Conservation (phyloP, 2,888 invertebrate species). For the Dolichomitus sp. region DNA sequence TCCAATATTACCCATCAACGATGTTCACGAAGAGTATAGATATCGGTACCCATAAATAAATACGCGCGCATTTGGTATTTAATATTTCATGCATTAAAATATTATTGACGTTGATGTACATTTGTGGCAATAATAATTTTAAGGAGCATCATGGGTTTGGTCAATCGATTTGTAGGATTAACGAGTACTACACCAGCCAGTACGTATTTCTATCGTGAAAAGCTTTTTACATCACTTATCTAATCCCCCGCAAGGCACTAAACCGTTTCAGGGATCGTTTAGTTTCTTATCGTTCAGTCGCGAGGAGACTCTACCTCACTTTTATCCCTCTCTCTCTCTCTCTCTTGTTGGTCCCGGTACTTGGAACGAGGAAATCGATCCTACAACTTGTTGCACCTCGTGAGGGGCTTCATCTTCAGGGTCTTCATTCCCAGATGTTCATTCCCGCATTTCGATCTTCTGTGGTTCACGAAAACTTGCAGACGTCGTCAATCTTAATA, state of each 20-base stretch:
- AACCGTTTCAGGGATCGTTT: slow-evolving; percentile 63
- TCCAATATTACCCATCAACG: not conserved
- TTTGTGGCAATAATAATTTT: not conserved
- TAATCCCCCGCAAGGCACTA: slow-evolving; percentile 66
- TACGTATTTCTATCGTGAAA: slow-evolving; percentile 17
- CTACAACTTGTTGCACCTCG: slow-evolving; percentile 66
- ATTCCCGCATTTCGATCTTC: slow-evolving; percentile 33
- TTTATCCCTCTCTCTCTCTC: slow-evolving; percentile 1
- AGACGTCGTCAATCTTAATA: not conserved
- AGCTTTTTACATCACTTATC: slow-evolving; percentile 50
- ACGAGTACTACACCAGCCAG: not conserved
- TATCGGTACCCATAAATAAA: slow-evolving; percentile 1
- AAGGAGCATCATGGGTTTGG: not conserved
- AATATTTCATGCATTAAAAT: not conserved
- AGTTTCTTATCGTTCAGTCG: slow-evolving; percentile 55
- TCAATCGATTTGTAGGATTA: slow-evolving; percentile 6
- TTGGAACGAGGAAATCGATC: slow-evolving; percentile 64
- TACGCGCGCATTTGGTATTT: not conserved
- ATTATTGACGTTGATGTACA: slow-evolving; percentile 7
- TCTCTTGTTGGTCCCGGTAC: slow-evolving; percentile 18
- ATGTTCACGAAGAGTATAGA: not conserved
- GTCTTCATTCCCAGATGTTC: slow-evolving; percentile 20
- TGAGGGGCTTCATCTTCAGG: slow-evolving; percentile 36
- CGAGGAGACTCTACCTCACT: slow-evolving; percentile 35
- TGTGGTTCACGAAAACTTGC: not conserved